Evolutionary conservation across 1,140 invertebrate species (phyloP).

Genomic region (Sipha flava): DNA sequence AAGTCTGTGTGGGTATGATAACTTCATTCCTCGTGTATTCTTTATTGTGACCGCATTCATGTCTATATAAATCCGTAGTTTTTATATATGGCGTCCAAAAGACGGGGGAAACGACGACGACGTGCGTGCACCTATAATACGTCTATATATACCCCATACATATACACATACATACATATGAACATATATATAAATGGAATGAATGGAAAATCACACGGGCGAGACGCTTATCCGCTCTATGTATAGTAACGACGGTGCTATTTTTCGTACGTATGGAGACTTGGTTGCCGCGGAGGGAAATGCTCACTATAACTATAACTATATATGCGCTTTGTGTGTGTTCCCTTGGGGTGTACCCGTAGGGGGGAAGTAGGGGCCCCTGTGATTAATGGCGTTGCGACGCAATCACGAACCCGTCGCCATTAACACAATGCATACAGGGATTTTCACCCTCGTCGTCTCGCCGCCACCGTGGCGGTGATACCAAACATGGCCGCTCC

Average conservation of each 20-base stretch:
- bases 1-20: not conserved
- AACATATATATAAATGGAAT: not conserved
- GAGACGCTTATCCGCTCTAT: not conserved
- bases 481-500: conserved; percentile 11
- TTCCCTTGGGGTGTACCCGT: not conserved
- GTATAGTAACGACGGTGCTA: not conserved
- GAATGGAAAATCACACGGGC: conserved; percentile 1
- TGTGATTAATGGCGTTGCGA: conserved; percentile 31
- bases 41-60: not conserved
- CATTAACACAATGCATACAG: conserved; percentile 24
- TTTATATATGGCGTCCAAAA: conserved; percentile 14
- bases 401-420: conserved; percentile 30
- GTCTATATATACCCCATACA: too few species aligned
- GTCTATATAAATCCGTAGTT: not conserved
- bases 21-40: not conserved
- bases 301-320: not conserved
- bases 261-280: not conserved
- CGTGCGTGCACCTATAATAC: too few species aligned
- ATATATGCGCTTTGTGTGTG: not conserved
- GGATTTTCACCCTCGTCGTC: conserved; percentile 25
- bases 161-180: not conserved
- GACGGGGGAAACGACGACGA: not conserved
- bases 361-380: not conserved
- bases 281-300: not conserved
- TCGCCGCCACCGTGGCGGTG: not conserved